Conservation (phyloP, 1,140 invertebrate species). For the Aphelinus atriplicis region DNA sequence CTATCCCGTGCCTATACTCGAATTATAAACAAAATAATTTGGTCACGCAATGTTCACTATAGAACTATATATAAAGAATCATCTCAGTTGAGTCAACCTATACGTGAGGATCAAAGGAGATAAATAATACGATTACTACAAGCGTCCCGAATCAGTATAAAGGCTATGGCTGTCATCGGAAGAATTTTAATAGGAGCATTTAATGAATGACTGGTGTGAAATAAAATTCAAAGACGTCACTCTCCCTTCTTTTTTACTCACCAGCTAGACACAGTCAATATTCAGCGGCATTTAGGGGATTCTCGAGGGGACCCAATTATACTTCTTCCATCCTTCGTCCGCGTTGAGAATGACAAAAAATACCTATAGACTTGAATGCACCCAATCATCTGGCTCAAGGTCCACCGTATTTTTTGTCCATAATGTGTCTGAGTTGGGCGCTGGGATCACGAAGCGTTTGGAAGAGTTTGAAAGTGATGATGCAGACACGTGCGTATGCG, state of each 20-base stretch:
- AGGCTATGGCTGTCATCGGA: neutral
- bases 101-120: too few relatives aligned
- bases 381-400: neutral
- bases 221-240: neutral
- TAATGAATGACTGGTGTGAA: slow-evolving; percentile 2
- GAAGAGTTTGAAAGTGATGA: neutral
- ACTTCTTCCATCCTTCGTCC: neutral
- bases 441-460: neutral
- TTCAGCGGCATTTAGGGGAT: neutral
- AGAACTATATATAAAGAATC: too few relatives aligned
- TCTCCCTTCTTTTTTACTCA: neutral
- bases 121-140: too few relatives aligned
- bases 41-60: too few relatives aligned
- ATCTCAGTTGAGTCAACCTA: too few relatives aligned
- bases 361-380: neutral
- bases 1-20: too few relatives aligned
- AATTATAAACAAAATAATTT: too few relatives aligned
- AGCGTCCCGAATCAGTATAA: too few relatives aligned
- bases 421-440: neutral
- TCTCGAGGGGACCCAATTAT: slow-evolving; percentile 7
- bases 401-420: too few relatives aligned
- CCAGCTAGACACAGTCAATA: neutral
- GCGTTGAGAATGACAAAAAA: neutral
- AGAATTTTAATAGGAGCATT: slow-evolving; percentile 27
- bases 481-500: neutral